Conservation (phyloP, 2,113 vertebrate genomes). For the Oreotrochilus melanogaster region DNA sequence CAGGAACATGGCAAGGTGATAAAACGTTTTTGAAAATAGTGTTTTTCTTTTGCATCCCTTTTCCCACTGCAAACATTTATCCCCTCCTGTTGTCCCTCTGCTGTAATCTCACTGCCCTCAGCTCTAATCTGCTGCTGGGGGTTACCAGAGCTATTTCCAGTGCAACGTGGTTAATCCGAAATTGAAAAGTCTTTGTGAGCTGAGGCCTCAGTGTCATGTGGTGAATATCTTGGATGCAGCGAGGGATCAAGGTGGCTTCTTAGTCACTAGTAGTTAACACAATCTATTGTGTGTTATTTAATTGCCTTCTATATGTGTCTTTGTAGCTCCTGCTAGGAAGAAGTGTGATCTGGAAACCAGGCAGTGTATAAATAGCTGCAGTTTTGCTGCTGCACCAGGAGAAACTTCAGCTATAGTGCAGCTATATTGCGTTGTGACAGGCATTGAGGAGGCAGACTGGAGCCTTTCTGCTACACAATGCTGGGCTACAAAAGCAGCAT, state of each 20-base stretch:
- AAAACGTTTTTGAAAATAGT: not conserved
- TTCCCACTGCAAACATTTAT: not conserved
- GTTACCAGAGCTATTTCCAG: conserved; percentile 22
- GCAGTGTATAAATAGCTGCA: not conserved
- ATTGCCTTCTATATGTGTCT: not conserved
- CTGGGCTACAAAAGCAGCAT: conserved; percentile 42
- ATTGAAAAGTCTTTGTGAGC: conserved; percentile 61
- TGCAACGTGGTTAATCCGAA: conserved; percentile 28
- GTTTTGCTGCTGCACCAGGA: not conserved
- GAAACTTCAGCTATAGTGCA: not conserved
- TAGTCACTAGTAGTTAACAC: conserved; percentile 47
- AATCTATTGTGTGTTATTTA: conserved; percentile 31
- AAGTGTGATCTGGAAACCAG: not conserved
- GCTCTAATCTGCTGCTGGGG: not conserved
- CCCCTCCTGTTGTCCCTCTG: not conserved
- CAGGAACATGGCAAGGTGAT: not conserved
- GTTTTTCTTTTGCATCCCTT: not conserved
- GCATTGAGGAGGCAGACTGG: conserved; percentile 18
- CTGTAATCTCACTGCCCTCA: not conserved
- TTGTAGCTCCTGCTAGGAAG: not conserved
- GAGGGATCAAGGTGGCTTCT: conserved; percentile 47
- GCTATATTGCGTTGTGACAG: conserved; percentile 23
- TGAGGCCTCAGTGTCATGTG: not conserved
- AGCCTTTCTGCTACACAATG: conserved; percentile 31
- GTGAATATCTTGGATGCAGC: conserved; percentile 11